Evolutionary conservation across 2,888 invertebrate species (phyloP).

Genomic region (Octodonta nipae): DNA sequence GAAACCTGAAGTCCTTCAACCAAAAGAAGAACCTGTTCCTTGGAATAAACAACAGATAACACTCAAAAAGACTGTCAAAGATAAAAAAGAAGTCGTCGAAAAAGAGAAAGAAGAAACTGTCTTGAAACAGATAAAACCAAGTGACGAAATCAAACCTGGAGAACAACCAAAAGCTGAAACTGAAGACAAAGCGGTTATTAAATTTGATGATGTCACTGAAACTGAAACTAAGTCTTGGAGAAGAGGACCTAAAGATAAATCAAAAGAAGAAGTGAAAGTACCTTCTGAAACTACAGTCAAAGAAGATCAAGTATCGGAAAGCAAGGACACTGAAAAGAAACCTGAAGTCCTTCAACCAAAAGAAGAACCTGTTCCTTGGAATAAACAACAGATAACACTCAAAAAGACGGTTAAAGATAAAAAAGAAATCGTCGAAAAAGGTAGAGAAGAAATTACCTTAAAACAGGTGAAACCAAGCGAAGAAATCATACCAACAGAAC

Average conservation of each 20-base stretch:
- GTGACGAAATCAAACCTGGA: constrained; percentile 39
- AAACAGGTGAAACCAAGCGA: too few relatives aligned
- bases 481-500: constrained; percentile 31
- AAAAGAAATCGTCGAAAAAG: constrained; percentile 46
- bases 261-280: constrained; percentile 27
- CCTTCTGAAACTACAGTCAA: too few relatives aligned
- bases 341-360: background rate
- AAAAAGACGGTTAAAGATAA: constrained; percentile 35
- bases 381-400: constrained; percentile 44
- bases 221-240: constrained; percentile 7
- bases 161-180: constrained; percentile 24
- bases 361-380: constrained; percentile 38
- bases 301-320: too few relatives aligned
- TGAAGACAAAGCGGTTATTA: constrained; percentile 10
- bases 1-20: constrained; percentile 33
- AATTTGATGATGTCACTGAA: constrained; percentile 8
- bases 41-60: constrained; percentile 51
- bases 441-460: constrained; percentile 30
- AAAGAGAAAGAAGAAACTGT: constrained; percentile 27
- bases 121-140: constrained; percentile 34
- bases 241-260: constrained; percentile 19
- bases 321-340: too few relatives aligned
- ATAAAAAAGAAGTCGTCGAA: constrained; percentile 45
- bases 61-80: constrained; percentile 34
- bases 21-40: constrained; percentile 29